Evolutionary conservation across 1,140 invertebrate genomes (phyloP), one percentile per base, ranked within the genome.

Genomic region (Lethocerus indicus): DNA sequence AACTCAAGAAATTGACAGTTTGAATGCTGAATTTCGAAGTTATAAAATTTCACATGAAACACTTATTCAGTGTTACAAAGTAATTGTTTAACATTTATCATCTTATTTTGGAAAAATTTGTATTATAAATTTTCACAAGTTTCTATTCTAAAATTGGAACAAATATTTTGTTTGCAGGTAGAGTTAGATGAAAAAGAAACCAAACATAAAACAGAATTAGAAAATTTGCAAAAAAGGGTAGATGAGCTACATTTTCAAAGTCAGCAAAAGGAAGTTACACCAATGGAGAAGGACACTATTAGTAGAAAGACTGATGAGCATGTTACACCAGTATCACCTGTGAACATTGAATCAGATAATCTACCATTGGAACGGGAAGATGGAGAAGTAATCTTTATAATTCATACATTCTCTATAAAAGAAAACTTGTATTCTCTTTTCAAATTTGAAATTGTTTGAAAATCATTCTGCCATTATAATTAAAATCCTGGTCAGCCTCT

Each of bases 281-380:
- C n/a, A n/a, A n/a, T n/a, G n/a, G n/a, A n/a, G n/a, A n/a, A n/a
- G n/a, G n/a, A n/a, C n/a, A n/a, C n/a, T n/a, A n/a, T n/a, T n/a
- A n/a, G n/a, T n/a, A n/a, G n/a, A n/a, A n/a, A n/a, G n/a, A n/a
- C n/a, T 27, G 29, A 44, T 28, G 28, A 28, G 26, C 5, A n/a
- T 7, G 42, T 37, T 55, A 18, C 2, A 27, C 16, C 16, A 48
- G 24, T 23, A 14, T 44, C 13, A 18, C 29, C 16, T 18, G 13
- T 26, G 18, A 20, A 24, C n/a, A 36, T 25, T 54, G 36, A 43
- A 54, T 20, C 25, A 13, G 48, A 35, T 1, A 53, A 47, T 27
- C 18, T 48, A 26, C 47, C 50, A 13, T 42, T 54, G 14, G 52
- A 60, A 36, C 49, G 60, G 21, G 60, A 59, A 49, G 60, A 61